Percentiles rank a stretch among this genome's conserved stretches.
Conservation (phyloP, 1,140 invertebrate genomes). For the Acromyrmex heyeri region DNA sequence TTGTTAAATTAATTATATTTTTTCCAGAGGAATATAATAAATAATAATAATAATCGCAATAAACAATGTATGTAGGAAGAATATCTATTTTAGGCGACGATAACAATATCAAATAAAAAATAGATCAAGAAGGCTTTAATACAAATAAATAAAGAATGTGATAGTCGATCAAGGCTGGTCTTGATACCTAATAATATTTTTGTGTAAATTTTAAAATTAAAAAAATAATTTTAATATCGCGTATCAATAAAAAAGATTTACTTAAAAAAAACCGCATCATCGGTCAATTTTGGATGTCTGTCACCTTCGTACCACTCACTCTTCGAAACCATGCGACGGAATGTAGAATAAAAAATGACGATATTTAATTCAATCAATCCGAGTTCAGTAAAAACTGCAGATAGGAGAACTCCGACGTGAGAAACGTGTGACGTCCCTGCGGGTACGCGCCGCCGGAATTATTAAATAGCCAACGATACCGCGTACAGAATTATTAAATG, state of each 20-base stretch:
- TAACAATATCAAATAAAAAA: too few species aligned
- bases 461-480: constrained; percentile 6
- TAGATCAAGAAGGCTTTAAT: too few species aligned
- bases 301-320: not conserved
- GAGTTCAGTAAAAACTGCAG: not conserved
- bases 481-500: constrained; percentile 20
- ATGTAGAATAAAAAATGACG: not conserved
- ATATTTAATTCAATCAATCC: not conserved
- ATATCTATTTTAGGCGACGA: too few species aligned
- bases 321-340: not conserved
- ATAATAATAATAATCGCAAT: too few species aligned
- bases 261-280: constrained; percentile 20
- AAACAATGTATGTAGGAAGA: too few species aligned
- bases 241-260: not conserved
- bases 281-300: constrained; percentile 4
- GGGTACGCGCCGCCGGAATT: not conserved
- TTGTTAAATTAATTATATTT: too few species aligned
- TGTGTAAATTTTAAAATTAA: not conserved
- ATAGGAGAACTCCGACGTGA: not conserved
- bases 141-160: too few species aligned
- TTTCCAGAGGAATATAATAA: too few species aligned
- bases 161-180: too few species aligned
- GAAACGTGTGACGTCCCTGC: not conserved
- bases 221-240: not conserved
- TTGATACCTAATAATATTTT: too few species aligned